These are phyloP conservation scores for Mythimna impura DNA, from an alignment of 2,888 invertebrate species.

Conservation along the genomic window DNA sequence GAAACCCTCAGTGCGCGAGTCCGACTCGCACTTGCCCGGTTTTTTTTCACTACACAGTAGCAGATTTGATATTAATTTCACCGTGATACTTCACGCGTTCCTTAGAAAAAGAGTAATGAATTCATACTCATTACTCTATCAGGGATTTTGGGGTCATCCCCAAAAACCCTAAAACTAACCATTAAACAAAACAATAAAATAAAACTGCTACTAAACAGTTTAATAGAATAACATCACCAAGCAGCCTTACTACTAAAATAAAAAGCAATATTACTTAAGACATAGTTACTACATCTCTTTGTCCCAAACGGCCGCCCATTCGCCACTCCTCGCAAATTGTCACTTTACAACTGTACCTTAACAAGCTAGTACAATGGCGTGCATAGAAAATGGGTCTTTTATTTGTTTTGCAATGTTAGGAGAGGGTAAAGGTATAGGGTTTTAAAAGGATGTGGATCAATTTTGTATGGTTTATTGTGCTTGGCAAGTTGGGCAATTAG, in stretches of 20 bases:
- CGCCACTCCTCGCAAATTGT: conserved; percentile 62
- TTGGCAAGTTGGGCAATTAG: conserved; percentile 11
- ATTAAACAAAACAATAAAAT: background rate
- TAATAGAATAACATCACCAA: conserved; percentile 12
- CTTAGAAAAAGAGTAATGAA: too few relatives aligned
- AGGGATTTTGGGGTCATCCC: too few relatives aligned
- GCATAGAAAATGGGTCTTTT: conserved; percentile 47
- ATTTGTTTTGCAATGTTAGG: conserved; percentile 50
- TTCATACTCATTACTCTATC: too few relatives aligned
- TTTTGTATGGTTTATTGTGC: conserved; percentile 33
- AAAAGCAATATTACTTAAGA: conserved; percentile 54
- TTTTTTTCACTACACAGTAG: too few relatives aligned
- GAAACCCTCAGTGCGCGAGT: too few relatives aligned
- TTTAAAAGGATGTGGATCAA: conserved; percentile 35
- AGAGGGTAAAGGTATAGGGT: conserved; percentile 1
- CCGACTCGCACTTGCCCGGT: too few relatives aligned
- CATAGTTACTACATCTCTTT: conserved; percentile 45
- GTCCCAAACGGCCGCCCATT: conserved; percentile 47
- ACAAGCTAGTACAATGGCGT: conserved; percentile 62
- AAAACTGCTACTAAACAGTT: conserved; percentile 1
- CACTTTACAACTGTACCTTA: conserved; percentile 61
- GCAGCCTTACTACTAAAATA: conserved; percentile 31
- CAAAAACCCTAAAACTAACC: too few relatives aligned
- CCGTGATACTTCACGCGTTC: too few relatives aligned
- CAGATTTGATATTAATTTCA: too few relatives aligned